Evolutionary conservation across 2,113 vertebrate species (phyloP), one percentile per base, ranked within the genome.

Genomic region (Phainopepla nitens): DNA sequence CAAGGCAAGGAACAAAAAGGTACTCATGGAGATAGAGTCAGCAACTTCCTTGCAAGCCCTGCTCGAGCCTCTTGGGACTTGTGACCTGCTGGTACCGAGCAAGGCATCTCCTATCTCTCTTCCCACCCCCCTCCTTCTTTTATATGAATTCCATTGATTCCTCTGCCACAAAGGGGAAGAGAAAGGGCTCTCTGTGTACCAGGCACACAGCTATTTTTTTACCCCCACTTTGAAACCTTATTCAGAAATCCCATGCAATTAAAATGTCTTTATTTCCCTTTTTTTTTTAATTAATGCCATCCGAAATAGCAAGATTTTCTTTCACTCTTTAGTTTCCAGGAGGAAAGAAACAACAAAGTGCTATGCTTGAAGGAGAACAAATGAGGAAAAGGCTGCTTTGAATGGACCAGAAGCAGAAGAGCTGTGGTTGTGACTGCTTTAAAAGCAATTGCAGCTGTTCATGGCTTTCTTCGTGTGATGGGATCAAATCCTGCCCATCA

Each of bases 71-170:
- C 94, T 93, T 91, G 94, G 97, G 93, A 85, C 95, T 94, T 97
- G 97, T 98, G 98, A 98, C 97, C 96, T 97, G 96, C 91, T 98
- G 96, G 97, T 97, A 89, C 95, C 9, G 31, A 93, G 93, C 87
- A 97, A 97, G 93, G 96, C 87, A 96, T 97, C 97, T 97, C 94
- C 95, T 97, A 88, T 96, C 93, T 70, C 91, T 96, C 93, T 94
- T 97, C 94, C 96, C 94, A 90, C 47, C 94, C 94, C 93, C 93
- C 93, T 95, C 89, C 73, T 72, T 27, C 86, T 95, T 94, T 97
- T 87, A 76, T 94, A 97, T 89, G 94, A 97, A 98, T 98, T 98
- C 96, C 98, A 97, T 94, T 95, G 97, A 97, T 97, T 97, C 96
- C 96, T 97, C 91, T 71, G 66, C 84, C 89, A 60, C 91, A 90